Conservation (phyloP, 2,797 vertebrate genomes). For the Liparis tanakae region DNA sequence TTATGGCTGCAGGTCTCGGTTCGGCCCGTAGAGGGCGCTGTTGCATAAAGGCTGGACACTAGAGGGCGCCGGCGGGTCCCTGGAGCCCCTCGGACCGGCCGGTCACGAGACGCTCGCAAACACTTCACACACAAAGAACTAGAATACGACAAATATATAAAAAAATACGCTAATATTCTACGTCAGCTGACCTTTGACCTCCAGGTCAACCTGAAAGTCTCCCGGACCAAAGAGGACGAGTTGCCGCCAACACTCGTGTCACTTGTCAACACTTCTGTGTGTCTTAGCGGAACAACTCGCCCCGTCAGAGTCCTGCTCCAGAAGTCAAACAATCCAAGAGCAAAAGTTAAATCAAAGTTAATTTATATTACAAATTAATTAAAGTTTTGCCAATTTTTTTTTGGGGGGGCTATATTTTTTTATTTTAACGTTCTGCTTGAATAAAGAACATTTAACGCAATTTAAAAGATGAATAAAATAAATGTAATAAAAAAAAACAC, state of each 20-base stretch:
- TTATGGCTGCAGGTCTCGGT: slow-evolving; percentile 48
- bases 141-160: too few species aligned
- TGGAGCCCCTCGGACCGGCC: not conserved
- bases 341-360: too few species aligned
- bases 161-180: not conserved
- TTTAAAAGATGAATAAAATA: not conserved
- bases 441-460: not conserved
- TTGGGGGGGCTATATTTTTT: not conserved
- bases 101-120: not conserved
- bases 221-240: slow-evolving; percentile 28
- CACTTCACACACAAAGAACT: not conserved
- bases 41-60: slow-evolving; percentile 77
- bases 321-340: not conserved
- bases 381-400: not conserved
- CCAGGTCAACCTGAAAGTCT: slow-evolving; percentile 1
- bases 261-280: slow-evolving; percentile 79
- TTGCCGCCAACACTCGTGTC: slow-evolving; percentile 74
- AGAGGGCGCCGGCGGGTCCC: not conserved
- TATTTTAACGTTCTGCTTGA: not conserved
- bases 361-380: too few species aligned
- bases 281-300: slow-evolving; percentile 52
- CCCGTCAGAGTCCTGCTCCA: slow-evolving; percentile 40
- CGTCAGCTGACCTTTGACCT: not conserved
- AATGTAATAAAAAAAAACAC: not conserved
- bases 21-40: slow-evolving; percentile 64